A percentile compares a stretch with the other conserved stretches of the same genome.
Conservation (phyloP, 2,797 vertebrate species). For the Morus bassanus region DNA sequence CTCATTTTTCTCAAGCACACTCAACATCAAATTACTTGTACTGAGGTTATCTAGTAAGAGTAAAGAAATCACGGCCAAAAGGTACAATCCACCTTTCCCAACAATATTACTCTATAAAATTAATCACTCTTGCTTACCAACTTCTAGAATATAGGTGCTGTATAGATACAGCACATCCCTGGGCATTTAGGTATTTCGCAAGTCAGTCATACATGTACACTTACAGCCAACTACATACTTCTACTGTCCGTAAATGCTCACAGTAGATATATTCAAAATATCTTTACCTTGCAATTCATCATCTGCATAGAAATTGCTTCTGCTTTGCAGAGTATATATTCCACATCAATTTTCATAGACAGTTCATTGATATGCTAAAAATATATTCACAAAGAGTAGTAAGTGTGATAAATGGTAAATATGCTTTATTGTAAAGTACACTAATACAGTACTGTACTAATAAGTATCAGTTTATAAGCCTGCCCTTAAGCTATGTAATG, state of each 20-base stretch:
- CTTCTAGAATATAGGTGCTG: not conserved
- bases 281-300: slow-evolving; percentile 88
- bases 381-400: slow-evolving; percentile 50
- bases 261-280: not conserved
- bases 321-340: slow-evolving; percentile 90
- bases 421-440: not conserved
- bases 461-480: not conserved
- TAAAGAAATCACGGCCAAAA: not conserved
- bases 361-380: slow-evolving; percentile 96
- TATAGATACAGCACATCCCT: not conserved
- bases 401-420: not conserved
- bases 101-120: not conserved
- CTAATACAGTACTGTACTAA: not conserved
- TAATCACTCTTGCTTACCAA: not conserved
- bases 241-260: not conserved
- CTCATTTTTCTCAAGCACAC: not conserved
- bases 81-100: not conserved
- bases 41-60: not conserved
- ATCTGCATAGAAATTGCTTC: slow-evolving; percentile 94
- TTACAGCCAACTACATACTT: not conserved
- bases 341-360: slow-evolving; percentile 95
- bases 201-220: not conserved
- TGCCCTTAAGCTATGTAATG: not conserved
- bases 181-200: not conserved
- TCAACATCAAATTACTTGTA: not conserved